Conservation (phyloP, 2,113 vertebrate species). For the Perognathus longimembris region DNA sequence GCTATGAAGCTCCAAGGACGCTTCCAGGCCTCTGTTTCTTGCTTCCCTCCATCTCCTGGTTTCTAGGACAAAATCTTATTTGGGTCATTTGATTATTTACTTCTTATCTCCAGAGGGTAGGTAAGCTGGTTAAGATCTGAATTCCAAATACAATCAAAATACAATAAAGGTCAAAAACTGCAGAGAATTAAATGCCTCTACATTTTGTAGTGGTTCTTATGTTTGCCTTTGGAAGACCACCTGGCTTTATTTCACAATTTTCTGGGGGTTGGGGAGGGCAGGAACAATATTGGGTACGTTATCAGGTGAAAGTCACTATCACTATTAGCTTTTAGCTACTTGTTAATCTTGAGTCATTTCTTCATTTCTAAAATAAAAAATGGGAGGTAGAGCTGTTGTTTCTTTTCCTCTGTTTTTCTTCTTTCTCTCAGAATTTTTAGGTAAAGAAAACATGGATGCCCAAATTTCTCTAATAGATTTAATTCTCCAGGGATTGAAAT, state of each 20-base stretch:
- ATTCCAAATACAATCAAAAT: constrained; percentile 71
- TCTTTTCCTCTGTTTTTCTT: background rate
- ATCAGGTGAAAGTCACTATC: background rate
- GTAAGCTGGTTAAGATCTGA: constrained; percentile 33
- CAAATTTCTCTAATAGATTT: background rate
- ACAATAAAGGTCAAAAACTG: constrained; percentile 66
- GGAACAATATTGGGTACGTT: background rate
- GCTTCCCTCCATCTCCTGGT: background rate
- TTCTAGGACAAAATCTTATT: constrained; percentile 55
- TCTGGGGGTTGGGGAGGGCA: constrained; percentile 1
- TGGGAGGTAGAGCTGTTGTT: background rate
- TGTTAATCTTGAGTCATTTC: constrained; percentile 5
- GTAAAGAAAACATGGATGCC: background rate
- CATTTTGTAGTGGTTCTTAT: constrained; percentile 44
- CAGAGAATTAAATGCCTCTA: constrained; percentile 60
- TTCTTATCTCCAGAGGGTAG: constrained; percentile 60
- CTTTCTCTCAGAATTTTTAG: constrained; percentile 9
- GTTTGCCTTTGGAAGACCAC: constrained; percentile 63
- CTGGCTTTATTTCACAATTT: constrained; percentile 46
- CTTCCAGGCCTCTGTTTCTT: background rate
- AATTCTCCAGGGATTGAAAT: background rate
- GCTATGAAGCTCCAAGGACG: background rate
- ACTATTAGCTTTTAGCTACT: background rate
- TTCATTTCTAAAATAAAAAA: constrained; percentile 37
- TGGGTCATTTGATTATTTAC: constrained; percentile 74